Percentiles rank a stretch among this genome's conserved stretches.
Conservation (phyloP, 2,797 vertebrate genomes). For the Phrynocephalus vlangalii region DNA sequence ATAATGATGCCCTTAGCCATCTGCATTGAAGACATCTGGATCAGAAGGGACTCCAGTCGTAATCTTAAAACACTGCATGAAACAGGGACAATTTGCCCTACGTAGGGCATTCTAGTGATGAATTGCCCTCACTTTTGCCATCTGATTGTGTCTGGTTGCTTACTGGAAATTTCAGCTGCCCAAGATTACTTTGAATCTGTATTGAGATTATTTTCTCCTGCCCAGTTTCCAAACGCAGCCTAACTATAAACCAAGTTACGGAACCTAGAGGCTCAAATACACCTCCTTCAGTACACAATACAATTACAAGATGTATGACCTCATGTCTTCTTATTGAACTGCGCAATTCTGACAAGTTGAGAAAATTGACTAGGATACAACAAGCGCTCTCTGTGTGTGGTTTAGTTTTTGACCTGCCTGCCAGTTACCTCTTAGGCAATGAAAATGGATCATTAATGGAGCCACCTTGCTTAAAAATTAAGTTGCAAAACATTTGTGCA, state of each 20-base stretch:
- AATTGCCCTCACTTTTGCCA: conserved; percentile 38
- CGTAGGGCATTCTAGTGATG: conserved; percentile 18
- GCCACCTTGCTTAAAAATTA: conserved; percentile 23
- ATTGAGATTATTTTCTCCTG: conserved; percentile 11
- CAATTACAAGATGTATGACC: conserved; percentile 39
- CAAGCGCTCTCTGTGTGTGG: conserved; percentile 14
- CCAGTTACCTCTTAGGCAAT: conserved; percentile 30
- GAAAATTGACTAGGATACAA: conserved; percentile 56
- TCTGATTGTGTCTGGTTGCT: conserved; percentile 40
- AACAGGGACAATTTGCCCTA: conserved; percentile 7
- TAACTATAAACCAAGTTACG: conserved; percentile 39
- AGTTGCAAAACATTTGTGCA: conserved; percentile 36
- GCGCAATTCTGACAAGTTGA: conserved; percentile 40
- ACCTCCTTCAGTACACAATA: conserved; percentile 32
- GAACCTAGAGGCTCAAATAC: conserved; percentile 30
- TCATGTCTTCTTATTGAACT: conserved; percentile 31
- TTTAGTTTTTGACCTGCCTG: neutral
- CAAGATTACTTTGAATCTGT: conserved; percentile 28
- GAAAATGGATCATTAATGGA: conserved; percentile 52
- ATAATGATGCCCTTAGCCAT: no score
- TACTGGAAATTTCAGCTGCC: conserved; percentile 16
- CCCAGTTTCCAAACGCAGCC: conserved; percentile 5
- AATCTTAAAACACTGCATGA: conserved; percentile 7
- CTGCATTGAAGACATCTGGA: neutral
- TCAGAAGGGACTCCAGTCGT: neutral